Evolutionary conservation across 2,113 vertebrate genomes (phyloP).

Genomic region (Anhinga rufa): DNA sequence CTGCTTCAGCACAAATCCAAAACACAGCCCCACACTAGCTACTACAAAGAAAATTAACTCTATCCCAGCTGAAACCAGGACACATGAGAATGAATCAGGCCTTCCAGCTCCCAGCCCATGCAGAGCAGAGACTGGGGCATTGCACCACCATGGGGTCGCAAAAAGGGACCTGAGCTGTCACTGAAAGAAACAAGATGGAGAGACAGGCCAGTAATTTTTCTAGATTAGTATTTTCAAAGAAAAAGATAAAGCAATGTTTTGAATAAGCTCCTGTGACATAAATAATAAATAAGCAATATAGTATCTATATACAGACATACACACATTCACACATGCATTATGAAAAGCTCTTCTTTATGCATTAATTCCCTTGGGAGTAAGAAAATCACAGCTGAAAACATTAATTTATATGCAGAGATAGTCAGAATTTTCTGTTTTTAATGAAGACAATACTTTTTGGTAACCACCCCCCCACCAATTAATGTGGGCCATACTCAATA

Average conservation of each 20-base stretch:
- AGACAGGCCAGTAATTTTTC: neutral
- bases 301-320: neutral
- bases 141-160: neutral
- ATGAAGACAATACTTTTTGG: neutral
- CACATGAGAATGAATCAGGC: neutral
- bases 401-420: neutral
- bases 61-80: too few species aligned
- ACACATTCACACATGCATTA: neutral
- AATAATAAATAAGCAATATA: conserved; percentile 1
- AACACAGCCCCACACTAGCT: too few species aligned
- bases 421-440: neutral
- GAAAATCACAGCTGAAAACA: neutral
- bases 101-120: neutral
- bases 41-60: too few species aligned
- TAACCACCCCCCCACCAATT: too few species aligned
- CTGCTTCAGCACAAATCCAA: too few species aligned
- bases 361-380: neutral
- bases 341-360: neutral
- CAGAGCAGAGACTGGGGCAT: neutral
- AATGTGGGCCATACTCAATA: neutral
- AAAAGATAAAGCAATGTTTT: neutral
- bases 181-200: neutral
- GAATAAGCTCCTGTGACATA: neutral
- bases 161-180: neutral
- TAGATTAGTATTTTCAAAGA: neutral